Evolutionary conservation across 2,888 invertebrate species (phyloP), one percentile per base, ranked within the genome.

Genomic region (Dorcus parallelipipedus): DNA sequence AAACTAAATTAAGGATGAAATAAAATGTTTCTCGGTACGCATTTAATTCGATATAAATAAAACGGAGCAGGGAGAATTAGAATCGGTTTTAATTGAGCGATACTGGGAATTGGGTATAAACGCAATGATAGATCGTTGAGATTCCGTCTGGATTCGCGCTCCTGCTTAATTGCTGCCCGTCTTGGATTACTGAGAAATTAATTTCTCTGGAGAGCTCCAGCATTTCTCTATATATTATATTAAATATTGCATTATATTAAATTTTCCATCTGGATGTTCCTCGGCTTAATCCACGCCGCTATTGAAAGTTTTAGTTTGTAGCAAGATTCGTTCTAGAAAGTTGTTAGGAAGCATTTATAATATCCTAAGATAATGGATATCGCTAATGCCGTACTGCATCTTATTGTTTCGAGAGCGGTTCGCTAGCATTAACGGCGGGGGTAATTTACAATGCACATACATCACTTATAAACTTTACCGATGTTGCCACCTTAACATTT

Each of bases 171-270:
- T 77, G 76, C 76, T 77, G 76, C 76, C 77, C 77, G 76, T 76
- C 75, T 76, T 74, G 76, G 76, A 76, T 76, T 76, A 76, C 76
- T 72, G 74, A 73, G 76, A 77, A 78, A 78, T 78, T 78, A 78
- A 78, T 78, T 77, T 77, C 77, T 74, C 73, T 62, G 65, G 70
- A 72, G 71, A 69, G 66, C 63, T 59, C 64, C 58, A 53, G 66
- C 68, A 74, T 73, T 74, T 56, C 59, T 51, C 53, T 74, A 76
- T 76, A 76, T 76, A 74, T 74, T 77, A 74, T 75, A 77, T 76
- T 78, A 75, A 77, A 77, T 77, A 77, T 77, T 74, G 76, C 76
- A 75, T 76, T 75, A 75, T 76, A 76, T 76, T 76, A 76, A 75
- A 77, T 75, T 75, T 73, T 74, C 74, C 73, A 71, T 74, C 72